A percentile compares a stretch with the other conserved stretches of the same genome.
Evolutionary conservation across 2,797 vertebrate genomes (phyloP).

Genomic region (Pristis pectinata): DNA sequence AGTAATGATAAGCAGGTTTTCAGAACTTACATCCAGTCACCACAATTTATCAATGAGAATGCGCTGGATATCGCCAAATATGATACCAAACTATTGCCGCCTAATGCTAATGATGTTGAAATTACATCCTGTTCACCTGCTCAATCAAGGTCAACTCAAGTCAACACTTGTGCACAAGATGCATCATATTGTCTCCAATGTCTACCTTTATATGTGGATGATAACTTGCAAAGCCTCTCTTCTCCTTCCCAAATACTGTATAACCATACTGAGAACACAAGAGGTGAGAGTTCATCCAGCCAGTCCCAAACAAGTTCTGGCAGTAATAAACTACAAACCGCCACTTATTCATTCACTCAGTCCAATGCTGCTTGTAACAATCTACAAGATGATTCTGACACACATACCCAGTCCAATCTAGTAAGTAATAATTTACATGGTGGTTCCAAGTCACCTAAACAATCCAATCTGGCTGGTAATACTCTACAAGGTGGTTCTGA

Average conservation of each 20-base stretch:
- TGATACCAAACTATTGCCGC: background rate
- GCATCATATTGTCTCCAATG: background rate
- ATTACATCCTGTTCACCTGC: background rate
- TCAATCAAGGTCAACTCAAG: background rate
- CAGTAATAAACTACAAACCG: background rate
- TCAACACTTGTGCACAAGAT: background rate
- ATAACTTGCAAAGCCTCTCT: background rate
- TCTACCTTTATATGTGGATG: no score
- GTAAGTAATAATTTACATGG: background rate
- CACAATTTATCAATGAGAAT: background rate
- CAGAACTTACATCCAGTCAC: background rate
- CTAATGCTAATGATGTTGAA: background rate
- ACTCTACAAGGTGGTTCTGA: background rate
- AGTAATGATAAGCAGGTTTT: background rate
- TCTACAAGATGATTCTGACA: background rate
- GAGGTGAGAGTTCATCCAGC: background rate
- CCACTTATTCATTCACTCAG: background rate
- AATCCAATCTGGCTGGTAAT: background rate
- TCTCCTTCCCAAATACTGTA: background rate
- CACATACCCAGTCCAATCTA: background rate
- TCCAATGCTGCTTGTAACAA: no score
- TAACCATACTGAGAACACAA: background rate
- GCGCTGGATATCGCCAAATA: background rate
- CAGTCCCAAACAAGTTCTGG: background rate
- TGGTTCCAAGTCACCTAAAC: background rate